Percentiles rank a stretch among this genome's conserved stretches.
These are phyloP conservation scores for Ypsolopha scabrella DNA, from an alignment of 2,888 invertebrate species.

Conservation along the genomic window DNA sequence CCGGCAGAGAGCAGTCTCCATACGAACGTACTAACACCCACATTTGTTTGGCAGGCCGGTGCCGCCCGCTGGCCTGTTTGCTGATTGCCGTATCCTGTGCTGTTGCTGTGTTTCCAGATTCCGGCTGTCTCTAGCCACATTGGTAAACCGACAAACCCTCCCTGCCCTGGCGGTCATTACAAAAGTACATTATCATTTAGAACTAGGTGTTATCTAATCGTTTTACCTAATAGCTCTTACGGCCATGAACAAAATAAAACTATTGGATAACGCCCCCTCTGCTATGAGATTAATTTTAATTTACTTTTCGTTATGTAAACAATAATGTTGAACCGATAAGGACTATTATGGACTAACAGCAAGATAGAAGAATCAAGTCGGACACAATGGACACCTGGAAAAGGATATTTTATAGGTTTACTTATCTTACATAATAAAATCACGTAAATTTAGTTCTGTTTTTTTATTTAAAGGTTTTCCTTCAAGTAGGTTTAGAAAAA, in stretches of 20 bases:
- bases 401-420: slow-evolving; percentile 28
- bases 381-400: slow-evolving; percentile 22
- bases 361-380: slow-evolving; percentile 25
- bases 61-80: slow-evolving; percentile 67
- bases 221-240: background rate
- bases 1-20: slow-evolving; percentile 22
- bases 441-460: slow-evolving; percentile 13
- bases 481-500: background rate
- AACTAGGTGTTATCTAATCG: background rate
- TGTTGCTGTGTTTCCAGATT: slow-evolving; percentile 47
- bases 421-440: slow-evolving; percentile 38
- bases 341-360: background rate
- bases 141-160: slow-evolving; percentile 38
- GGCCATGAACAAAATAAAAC: background rate
- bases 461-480: background rate
- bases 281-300: background rate
- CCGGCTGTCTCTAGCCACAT: slow-evolving; percentile 45
- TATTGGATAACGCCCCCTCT: background rate
- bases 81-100: slow-evolving; percentile 43
- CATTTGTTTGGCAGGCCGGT: slow-evolving; percentile 70
- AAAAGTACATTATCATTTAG: slow-evolving; percentile 12
- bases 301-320: no score
- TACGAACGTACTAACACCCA: slow-evolving; percentile 34
- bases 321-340: background rate
- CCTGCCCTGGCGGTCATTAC: slow-evolving; percentile 22